These are phyloP conservation scores for Thunnus maccoyii DNA, from an alignment of 2,113 vertebrate genomes.

Conservation along the genomic window DNA sequence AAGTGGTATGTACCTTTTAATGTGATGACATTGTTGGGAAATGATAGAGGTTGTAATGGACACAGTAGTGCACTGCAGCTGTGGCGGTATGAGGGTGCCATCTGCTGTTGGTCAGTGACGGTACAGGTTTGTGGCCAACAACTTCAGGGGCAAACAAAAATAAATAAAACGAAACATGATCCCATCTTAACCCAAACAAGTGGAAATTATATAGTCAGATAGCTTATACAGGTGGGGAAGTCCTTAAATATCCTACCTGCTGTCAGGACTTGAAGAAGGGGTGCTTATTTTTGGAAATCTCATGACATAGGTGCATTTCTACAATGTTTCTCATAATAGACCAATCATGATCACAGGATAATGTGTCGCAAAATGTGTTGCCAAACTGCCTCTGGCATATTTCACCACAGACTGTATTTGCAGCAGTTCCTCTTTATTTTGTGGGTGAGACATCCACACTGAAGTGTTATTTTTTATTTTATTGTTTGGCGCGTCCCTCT, in stretches of 20 bases:
- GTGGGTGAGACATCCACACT: neutral
- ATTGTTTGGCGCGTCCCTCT: accelerated
- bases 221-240: too few relatives aligned
- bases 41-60: neutral
- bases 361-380: too few relatives aligned
- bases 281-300: too few relatives aligned
- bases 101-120: constrained; percentile 37
- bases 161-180: neutral
- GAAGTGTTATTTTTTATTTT: neutral
- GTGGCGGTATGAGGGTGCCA: neutral
- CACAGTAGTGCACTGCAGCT: neutral
- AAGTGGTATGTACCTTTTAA: neutral
- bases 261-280: too few relatives aligned
- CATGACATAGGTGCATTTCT: too few relatives aligned
- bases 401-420: too few relatives aligned
- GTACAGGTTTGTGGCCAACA: neutral
- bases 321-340: too few relatives aligned
- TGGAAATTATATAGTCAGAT: neutral
- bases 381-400: too few relatives aligned
- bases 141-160: neutral
- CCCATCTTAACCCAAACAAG: neutral
- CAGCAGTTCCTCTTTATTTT: neutral
- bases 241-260: too few relatives aligned
- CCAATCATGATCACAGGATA: too few relatives aligned
- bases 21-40: neutral